Conservation (phyloP, 1,140 invertebrate species). For the Trichonephila inaurata region DNA sequence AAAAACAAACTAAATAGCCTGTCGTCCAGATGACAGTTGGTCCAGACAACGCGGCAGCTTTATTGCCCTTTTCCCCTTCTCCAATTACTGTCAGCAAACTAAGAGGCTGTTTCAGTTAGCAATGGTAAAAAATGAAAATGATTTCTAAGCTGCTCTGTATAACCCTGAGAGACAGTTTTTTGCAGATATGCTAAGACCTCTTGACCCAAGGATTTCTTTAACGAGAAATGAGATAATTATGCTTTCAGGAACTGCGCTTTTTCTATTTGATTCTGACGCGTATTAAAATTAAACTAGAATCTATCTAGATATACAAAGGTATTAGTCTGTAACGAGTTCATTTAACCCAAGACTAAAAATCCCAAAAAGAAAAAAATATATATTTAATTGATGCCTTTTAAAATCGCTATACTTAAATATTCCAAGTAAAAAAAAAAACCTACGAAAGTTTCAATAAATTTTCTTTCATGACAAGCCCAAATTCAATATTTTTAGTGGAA, state of each 20-base stretch:
- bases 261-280: background rate
- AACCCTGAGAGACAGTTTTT: constrained; percentile 13
- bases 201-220: background rate
- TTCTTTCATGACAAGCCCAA: too few species aligned
- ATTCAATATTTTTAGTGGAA: too few species aligned
- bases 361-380: background rate
- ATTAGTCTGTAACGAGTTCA: background rate
- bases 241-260: background rate
- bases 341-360: background rate
- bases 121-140: background rate
- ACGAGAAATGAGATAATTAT: background rate
- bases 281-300: background rate
- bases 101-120: constrained; percentile 14
- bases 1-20: background rate
- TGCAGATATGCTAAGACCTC: background rate
- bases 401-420: background rate
- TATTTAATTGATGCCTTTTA: background rate
- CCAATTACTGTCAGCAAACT: constrained; percentile 31
- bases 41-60: background rate
- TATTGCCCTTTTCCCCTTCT: background rate
- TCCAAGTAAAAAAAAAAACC: too few species aligned
- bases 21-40: background rate
- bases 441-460: too few species aligned
- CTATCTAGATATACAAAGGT: background rate
- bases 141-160: background rate